Conservation (phyloP, 1,140 invertebrate species). For the Drosophila micromelanica region DNA sequence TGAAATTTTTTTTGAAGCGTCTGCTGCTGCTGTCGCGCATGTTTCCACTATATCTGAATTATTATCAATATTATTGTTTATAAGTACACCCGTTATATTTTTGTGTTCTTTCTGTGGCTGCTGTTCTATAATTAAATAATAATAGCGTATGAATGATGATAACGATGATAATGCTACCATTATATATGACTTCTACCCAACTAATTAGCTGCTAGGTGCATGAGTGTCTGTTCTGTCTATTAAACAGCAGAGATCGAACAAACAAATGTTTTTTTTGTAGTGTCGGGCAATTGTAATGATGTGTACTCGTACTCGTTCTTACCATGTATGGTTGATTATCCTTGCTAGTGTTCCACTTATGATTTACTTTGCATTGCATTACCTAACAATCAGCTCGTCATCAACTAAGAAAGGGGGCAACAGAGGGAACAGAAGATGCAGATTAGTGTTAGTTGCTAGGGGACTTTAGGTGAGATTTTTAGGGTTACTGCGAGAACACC, state of each 20-base stretch:
- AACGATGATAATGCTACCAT: conserved; percentile 37
- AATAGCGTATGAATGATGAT: conserved; percentile 69
- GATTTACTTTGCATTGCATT: conserved; percentile 53
- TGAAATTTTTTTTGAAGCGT: conserved; percentile 46
- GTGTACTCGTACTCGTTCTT: conserved; percentile 21
- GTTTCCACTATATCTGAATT: conserved; percentile 37
- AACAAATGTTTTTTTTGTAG: conserved; percentile 43
- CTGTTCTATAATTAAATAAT: conserved; percentile 41
- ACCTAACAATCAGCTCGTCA: conserved; percentile 63
- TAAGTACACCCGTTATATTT: conserved; percentile 22
- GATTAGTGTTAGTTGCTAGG: conserved; percentile 18
- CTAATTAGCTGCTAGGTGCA: conserved; percentile 77
- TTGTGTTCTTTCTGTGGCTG: conserved; percentile 45
- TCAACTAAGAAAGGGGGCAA: conserved; percentile 39
- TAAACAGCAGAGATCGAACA: conserved; percentile 46
- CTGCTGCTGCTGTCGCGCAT: conserved; percentile 70
- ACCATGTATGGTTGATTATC: conserved; percentile 39
- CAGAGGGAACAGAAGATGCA: not conserved
- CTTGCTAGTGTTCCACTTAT: conserved; percentile 46
- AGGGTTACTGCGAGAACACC: conserved; percentile 7
- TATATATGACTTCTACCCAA: conserved; percentile 41
- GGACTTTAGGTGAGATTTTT: conserved; percentile 28
- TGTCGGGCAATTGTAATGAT: conserved; percentile 35
- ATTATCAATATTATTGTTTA: conserved; percentile 24
- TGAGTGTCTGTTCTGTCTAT: conserved; percentile 68